phyloP scores from a whole-genome alignment of 2,888 invertebrate genomes.

The Silvanus unidentatus region DNA sequence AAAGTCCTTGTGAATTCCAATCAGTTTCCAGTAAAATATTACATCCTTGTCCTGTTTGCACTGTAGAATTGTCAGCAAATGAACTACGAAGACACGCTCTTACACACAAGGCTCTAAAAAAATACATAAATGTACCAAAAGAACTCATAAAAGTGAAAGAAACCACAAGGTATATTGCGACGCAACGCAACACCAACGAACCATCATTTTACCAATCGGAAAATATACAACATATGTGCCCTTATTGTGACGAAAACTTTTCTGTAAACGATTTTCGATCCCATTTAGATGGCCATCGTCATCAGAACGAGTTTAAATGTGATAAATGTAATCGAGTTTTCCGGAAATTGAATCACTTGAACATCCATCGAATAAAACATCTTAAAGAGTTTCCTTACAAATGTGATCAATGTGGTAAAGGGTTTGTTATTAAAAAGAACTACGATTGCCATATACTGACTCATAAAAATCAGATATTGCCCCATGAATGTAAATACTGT shows the following conservation, averaged over 20 bases:
- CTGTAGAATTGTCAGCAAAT: slow-evolving; percentile 27
- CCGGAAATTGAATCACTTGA: slow-evolving; percentile 33
- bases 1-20: too few species aligned
- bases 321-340: slow-evolving; percentile 34
- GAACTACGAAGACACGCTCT: slow-evolving; percentile 30
- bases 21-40: too few species aligned
- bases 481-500: slow-evolving; percentile 33
- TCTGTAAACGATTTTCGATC: slow-evolving; percentile 15
- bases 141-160: slow-evolving; percentile 5
- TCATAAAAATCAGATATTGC: slow-evolving; percentile 30
- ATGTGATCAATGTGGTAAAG: slow-evolving; percentile 33
- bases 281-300: slow-evolving; percentile 30
- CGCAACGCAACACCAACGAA: neutral
- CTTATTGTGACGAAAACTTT: slow-evolving; percentile 26
- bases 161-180: slow-evolving; percentile 12
- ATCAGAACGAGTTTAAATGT: slow-evolving; percentile 31
- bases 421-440: slow-evolving; percentile 35
- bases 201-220: slow-evolving; percentile 20
- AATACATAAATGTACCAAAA: slow-evolving; percentile 28
- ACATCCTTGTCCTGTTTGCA: slow-evolving; percentile 34
- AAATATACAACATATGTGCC: slow-evolving; percentile 30
- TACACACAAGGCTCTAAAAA: slow-evolving; percentile 32
- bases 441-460: slow-evolving; percentile 35
- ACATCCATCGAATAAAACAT: slow-evolving; percentile 34
- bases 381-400: slow-evolving; percentile 35